These are phyloP conservation scores for Polymixis flavicincta DNA, from an alignment of 2,888 invertebrate species.

Conservation along the genomic window DNA sequence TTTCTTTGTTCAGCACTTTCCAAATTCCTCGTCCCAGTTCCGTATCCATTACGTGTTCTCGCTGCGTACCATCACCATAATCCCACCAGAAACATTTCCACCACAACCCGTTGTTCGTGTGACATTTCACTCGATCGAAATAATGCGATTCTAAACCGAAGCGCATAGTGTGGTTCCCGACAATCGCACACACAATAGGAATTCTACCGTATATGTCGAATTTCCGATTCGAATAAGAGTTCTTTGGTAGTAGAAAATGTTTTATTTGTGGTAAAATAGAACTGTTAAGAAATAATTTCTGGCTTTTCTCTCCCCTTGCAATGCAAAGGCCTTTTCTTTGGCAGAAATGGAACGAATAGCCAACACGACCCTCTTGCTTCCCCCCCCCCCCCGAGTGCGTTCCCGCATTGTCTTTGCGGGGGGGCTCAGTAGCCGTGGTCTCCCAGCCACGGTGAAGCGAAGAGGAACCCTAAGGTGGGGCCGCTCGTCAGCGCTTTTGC, in stretches of 20 bases:
- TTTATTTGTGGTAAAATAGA: slow-evolving; percentile 15
- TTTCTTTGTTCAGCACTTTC: not conserved
- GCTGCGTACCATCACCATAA: slow-evolving; percentile 20
- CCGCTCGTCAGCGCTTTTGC: no score
- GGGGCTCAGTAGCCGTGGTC: no score
- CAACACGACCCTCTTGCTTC: not conserved
- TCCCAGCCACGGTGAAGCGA: no score
- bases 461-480: no score
- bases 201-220: slow-evolving; percentile 41
- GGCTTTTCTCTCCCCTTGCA: not conserved
- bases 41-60: not conserved
- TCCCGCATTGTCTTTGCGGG: no score
- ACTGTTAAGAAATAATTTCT: slow-evolving; percentile 6
- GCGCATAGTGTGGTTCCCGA: slow-evolving; percentile 48
- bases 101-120: slow-evolving; percentile 46
- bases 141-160: slow-evolving; percentile 65
- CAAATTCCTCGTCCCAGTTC: not conserved
- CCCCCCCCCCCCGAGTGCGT: no score
- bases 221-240: slow-evolving; percentile 40
- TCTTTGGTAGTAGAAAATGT: slow-evolving; percentile 16
- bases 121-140: slow-evolving; percentile 67
- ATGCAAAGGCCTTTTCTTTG: no score
- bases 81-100: slow-evolving; percentile 14
- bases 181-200: slow-evolving; percentile 37
- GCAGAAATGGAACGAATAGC: not conserved